Conservation (phyloP, 2,113 vertebrate species). For the Amphiprion ocellaris region DNA sequence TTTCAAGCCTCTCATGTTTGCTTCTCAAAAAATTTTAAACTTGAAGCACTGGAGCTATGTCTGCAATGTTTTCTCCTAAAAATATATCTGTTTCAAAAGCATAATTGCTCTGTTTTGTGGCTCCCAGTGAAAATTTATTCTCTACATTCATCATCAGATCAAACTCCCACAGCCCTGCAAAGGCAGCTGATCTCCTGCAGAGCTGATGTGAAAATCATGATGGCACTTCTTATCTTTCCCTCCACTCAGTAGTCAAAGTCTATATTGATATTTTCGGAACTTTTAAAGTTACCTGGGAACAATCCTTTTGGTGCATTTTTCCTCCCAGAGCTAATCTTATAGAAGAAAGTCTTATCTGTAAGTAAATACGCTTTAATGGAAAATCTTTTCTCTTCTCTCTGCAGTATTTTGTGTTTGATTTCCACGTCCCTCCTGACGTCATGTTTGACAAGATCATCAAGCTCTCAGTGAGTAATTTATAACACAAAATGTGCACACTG, state of each 20-base stretch:
- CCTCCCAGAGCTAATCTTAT: slow-evolving; percentile 7
- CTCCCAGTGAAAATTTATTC: not conserved
- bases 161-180: not conserved
- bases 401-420: slow-evolving; percentile 98
- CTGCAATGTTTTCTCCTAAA: not conserved
- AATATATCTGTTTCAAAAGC: not conserved
- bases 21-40: too few relatives aligned
- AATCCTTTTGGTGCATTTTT: not conserved
- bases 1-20: too few relatives aligned
- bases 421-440: slow-evolving; percentile 94
- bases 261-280: not conserved
- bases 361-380: slow-evolving; percentile 19
- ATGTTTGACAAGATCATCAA: slow-evolving; percentile 99
- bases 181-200: not conserved
- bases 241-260: not conserved
- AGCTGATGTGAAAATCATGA: not conserved
- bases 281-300: not conserved
- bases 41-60: too few relatives aligned
- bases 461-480: slow-evolving; percentile 90
- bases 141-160: not conserved
- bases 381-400: slow-evolving; percentile 40
- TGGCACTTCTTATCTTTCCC: not conserved
- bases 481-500: too few relatives aligned
- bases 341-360: not conserved
- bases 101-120: not conserved